phyloP scores from a whole-genome alignment of 1,140 invertebrate genomes.

The Trachymyrmex cornetzi region DNA sequence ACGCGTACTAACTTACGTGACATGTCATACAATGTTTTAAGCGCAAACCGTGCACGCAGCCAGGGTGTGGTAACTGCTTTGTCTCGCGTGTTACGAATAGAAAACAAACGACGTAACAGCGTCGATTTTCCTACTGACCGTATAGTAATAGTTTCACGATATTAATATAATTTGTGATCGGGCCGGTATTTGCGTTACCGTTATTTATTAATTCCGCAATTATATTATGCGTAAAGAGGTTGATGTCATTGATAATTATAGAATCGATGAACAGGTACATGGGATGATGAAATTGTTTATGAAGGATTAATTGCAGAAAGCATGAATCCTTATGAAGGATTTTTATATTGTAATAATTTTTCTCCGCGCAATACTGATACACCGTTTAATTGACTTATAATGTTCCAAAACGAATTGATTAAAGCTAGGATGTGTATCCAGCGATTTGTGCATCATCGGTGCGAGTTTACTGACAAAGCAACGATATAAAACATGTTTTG shows the following conservation, averaged over 20 bases:
- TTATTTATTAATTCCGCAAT: not conserved
- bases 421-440: slow-evolving; percentile 42
- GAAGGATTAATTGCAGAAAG: not conserved
- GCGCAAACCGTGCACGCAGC: slow-evolving; percentile 71
- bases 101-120: slow-evolving; percentile 60
- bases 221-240: not conserved
- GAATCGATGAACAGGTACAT: not conserved
- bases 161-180: slow-evolving; percentile 20
- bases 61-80: slow-evolving; percentile 76
- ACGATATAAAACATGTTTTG: slow-evolving; percentile 62
- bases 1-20: slow-evolving; percentile 74
- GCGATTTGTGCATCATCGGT: not conserved
- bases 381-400: slow-evolving; percentile 63
- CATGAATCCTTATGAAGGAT: not conserved
- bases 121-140: not conserved
- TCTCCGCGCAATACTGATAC: slow-evolving; percentile 30
- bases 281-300: not conserved
- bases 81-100: slow-evolving; percentile 73
- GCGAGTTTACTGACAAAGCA: slow-evolving; percentile 56
- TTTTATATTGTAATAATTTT: slow-evolving; percentile 29
- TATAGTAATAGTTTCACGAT: slow-evolving; percentile 25
- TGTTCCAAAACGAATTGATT: slow-evolving; percentile 62
- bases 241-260: not conserved
- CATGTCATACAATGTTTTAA: slow-evolving; percentile 74
- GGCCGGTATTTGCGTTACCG: not conserved